Conservation (phyloP, 2,113 vertebrate genomes). For the Vicugna pacos region DNA sequence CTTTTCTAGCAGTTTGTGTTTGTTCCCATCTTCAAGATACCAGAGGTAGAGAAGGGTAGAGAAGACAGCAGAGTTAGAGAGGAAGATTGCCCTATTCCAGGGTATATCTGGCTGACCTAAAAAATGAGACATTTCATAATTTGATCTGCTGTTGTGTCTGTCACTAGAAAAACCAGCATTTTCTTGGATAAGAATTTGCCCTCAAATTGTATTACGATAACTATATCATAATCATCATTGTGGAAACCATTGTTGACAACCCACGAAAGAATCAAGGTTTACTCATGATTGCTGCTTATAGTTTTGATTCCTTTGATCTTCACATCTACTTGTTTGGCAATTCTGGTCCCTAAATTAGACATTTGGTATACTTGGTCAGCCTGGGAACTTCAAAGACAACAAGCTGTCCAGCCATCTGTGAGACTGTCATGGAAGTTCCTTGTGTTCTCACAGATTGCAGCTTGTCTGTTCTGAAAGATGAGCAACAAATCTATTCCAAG, state of each 20-base stretch:
- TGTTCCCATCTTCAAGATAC: neutral
- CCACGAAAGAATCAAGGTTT: neutral
- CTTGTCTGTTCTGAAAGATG: conserved; percentile 24
- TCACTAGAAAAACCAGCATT: neutral
- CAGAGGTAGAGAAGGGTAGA: neutral
- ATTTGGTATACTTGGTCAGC: conserved; percentile 52
- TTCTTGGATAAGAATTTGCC: neutral
- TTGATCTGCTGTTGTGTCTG: neutral
- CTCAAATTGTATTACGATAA: neutral
- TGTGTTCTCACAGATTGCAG: conserved; percentile 20
- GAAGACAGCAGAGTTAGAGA: neutral
- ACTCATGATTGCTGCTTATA: neutral
- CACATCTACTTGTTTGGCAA: conserved; percentile 6
- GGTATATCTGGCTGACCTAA: neutral
- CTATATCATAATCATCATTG: neutral
- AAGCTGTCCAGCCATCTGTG: neutral
- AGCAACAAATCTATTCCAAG: neutral
- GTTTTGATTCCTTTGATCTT: conserved; percentile 57
- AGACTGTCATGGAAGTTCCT: neutral
- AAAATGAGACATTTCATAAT: conserved; percentile 51
- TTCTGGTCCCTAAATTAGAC: conserved; percentile 52
- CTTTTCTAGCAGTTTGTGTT: conserved; percentile 28
- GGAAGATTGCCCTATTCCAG: neutral
- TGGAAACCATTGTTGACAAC: neutral
- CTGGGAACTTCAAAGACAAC: conserved; percentile 40